Evolutionary conservation across 2,888 invertebrate genomes (phyloP).

Genomic region (Dasypogon diadema): DNA sequence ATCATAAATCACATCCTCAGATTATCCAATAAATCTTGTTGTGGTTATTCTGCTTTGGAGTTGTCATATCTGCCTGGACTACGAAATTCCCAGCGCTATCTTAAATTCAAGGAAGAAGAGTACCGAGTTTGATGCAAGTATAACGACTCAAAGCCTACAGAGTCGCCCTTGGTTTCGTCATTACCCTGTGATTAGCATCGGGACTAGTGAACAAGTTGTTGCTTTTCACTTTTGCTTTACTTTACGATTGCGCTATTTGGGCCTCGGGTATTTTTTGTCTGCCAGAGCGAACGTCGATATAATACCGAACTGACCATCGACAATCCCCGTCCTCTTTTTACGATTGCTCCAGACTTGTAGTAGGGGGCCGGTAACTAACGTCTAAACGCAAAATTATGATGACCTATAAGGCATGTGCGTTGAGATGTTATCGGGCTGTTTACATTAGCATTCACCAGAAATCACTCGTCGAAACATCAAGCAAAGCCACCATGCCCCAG

Average conservation of each 20-base stretch:
- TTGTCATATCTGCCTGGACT: neutral
- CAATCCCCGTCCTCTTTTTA: neutral
- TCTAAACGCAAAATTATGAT: neutral
- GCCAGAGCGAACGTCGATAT: neutral
- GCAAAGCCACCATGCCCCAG: neutral
- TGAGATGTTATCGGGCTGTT: conserved; percentile 34
- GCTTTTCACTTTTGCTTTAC: neutral
- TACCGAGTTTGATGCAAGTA: neutral
- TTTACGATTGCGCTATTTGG: neutral
- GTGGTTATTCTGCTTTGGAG: neutral
- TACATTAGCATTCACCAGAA: conserved; percentile 7
- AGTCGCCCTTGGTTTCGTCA: neutral
- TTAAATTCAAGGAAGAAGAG: too few relatives aligned
- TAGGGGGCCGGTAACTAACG: neutral
- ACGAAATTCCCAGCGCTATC: too few relatives aligned
- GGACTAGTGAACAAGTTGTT: neutral
- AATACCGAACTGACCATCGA: neutral
- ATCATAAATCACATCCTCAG: conserved; percentile 43
- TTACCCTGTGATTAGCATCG: neutral
- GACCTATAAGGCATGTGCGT: neutral
- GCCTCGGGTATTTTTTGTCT: neutral
- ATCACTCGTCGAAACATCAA: conserved; percentile 1
- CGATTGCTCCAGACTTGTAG: neutral
- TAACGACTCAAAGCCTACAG: neutral
- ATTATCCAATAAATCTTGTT: conserved; percentile 27